phyloP scores from a whole-genome alignment of 2,797 vertebrate genomes.

The Hoplostethus atlanticus region DNA sequence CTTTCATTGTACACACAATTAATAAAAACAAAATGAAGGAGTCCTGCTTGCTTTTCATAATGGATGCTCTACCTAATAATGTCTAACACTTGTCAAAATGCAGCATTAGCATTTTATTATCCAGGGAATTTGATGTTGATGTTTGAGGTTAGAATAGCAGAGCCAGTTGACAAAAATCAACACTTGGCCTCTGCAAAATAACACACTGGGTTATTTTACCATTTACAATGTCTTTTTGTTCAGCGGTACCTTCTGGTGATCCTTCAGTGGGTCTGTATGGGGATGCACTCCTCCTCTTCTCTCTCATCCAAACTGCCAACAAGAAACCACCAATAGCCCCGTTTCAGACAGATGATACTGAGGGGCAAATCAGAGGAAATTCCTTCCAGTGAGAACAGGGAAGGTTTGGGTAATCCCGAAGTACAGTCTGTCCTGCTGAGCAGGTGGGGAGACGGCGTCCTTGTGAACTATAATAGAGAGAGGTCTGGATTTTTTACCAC shows the following conservation, averaged over 20 bases:
- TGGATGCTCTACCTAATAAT: no score
- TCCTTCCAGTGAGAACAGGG: constrained; percentile 35
- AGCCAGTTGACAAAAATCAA: constrained; percentile 10
- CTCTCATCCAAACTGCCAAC: constrained; percentile 54
- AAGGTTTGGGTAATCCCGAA: constrained; percentile 51
- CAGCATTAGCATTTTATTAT: neutral
- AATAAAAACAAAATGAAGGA: neutral
- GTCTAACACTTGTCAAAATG: no score
- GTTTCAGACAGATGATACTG: constrained; percentile 3
- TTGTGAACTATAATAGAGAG: constrained; percentile 71
- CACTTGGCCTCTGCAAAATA: neutral
- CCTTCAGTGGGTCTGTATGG: constrained; percentile 26
- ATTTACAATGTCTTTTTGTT: neutral
- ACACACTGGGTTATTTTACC: constrained; percentile 1
- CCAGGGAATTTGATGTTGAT: neutral
- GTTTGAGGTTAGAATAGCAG: constrained; percentile 11
- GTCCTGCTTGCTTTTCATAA: no score
- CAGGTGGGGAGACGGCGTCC: constrained; percentile 63
- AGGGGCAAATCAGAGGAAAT: constrained; percentile 33
- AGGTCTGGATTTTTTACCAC: constrained; percentile 80
- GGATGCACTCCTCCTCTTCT: constrained; percentile 16
- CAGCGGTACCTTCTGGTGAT: constrained; percentile 50
- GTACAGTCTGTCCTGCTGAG: constrained; percentile 35
- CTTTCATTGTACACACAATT: neutral
- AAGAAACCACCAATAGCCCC: constrained; percentile 4